A percentile compares a stretch with the other conserved stretches of the same genome.
Conservation (phyloP, 2,113 vertebrate species). For the Nannospalax galili region DNA sequence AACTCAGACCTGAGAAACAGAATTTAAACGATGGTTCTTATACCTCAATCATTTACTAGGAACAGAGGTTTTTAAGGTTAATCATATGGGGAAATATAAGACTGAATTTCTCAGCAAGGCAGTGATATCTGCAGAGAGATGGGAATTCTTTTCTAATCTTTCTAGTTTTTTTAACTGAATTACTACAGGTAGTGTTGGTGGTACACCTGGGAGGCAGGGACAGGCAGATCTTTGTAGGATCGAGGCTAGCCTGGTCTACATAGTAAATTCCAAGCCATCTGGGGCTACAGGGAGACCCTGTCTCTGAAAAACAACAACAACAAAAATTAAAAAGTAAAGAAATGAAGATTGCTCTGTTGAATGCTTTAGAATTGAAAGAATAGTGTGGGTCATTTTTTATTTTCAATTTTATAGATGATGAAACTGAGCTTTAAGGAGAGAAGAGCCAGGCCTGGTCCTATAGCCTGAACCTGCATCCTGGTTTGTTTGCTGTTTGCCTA, state of each 20-base stretch:
- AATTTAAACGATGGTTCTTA: slow-evolving; percentile 48
- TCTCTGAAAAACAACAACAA: too few relatives aligned
- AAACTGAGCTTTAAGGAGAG: not conserved
- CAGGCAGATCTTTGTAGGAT: too few relatives aligned
- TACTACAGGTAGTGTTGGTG: too few relatives aligned
- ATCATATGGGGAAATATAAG: slow-evolving; percentile 55
- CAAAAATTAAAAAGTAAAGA: too few relatives aligned
- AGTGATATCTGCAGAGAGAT: slow-evolving; percentile 58
- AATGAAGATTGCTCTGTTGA: too few relatives aligned
- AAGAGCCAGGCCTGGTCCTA: not conserved
- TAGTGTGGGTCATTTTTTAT: not conserved
- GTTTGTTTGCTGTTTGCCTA: not conserved
- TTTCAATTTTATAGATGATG: not conserved
- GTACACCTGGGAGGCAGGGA: too few relatives aligned
- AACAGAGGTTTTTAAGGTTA: slow-evolving; percentile 63
- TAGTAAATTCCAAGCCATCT: too few relatives aligned
- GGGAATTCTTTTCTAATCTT: not conserved
- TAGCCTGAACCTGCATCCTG: not conserved
- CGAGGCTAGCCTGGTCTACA: too few relatives aligned
- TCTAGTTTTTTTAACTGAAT: not conserved
- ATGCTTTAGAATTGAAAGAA: not conserved
- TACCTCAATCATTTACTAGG: slow-evolving; percentile 47
- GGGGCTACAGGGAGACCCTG: too few relatives aligned
- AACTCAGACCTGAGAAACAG: not conserved
- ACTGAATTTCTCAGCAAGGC: slow-evolving; percentile 61